These are phyloP conservation scores for Sclerurus mexicanus DNA, from an alignment of 2,113 vertebrate genomes.

Conservation along the genomic window DNA sequence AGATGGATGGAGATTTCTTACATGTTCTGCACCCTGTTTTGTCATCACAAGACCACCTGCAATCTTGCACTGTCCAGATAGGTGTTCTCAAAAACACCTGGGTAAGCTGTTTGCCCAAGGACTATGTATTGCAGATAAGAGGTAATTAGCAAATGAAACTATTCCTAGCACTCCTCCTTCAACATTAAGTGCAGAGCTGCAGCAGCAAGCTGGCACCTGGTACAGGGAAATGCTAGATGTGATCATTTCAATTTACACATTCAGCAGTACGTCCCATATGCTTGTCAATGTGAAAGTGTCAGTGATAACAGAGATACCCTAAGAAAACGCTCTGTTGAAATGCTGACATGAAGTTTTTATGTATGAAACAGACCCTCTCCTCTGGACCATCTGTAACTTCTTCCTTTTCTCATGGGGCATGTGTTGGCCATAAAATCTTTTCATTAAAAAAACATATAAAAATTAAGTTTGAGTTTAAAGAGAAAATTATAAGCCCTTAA, in stretches of 20 bases:
- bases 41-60: conserved; percentile 70
- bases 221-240: conserved; percentile 75
- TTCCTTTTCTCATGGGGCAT: conserved; percentile 51
- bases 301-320: conserved; percentile 77
- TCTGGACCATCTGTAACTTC: conserved; percentile 64
- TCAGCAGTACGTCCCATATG: conserved; percentile 80
- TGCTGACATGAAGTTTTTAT: conserved; percentile 75
- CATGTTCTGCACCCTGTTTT: neutral
- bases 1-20: conserved; percentile 42
- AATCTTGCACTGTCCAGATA: conserved; percentile 54
- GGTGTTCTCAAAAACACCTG: conserved; percentile 75
- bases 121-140: conserved; percentile 40
- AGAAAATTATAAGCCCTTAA: conserved; percentile 22
- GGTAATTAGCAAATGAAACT: conserved; percentile 76
- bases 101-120: conserved; percentile 72
- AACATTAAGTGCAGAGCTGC: conserved; percentile 57
- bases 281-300: conserved; percentile 80
- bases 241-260: conserved; percentile 82
- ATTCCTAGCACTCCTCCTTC: conserved; percentile 66
- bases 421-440: conserved; percentile 38
- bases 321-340: conserved; percentile 71
- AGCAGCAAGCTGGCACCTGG: conserved; percentile 77
- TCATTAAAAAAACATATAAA: conserved; percentile 2
- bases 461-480: neutral
- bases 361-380: conserved; percentile 65